Percentiles rank a stretch among this genome's conserved stretches.
Conservation (phyloP, 2,113 vertebrate genomes). For the Sander vitreus region DNA sequence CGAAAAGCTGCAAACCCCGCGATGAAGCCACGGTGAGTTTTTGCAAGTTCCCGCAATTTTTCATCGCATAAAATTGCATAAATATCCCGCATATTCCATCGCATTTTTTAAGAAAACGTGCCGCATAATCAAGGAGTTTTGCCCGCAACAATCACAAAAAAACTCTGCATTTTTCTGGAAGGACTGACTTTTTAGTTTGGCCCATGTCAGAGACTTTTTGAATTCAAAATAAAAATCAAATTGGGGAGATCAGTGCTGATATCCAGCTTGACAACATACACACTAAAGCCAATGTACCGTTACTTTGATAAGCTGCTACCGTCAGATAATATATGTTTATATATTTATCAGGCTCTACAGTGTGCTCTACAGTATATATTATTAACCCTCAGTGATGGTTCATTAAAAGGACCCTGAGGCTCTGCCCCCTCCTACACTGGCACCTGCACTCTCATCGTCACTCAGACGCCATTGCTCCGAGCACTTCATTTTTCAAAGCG, state of each 20-base stretch:
- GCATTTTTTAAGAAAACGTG: too few species aligned
- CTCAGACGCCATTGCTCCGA: background rate
- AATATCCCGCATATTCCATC: too few species aligned
- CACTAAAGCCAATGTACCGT: background rate
- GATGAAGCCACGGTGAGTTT: too few species aligned
- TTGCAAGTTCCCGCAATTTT: too few species aligned
- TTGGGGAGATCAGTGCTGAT: background rate
- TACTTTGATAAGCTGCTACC: background rate
- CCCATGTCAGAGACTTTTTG: background rate
- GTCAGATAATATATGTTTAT: background rate
- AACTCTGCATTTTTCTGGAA: too few species aligned
- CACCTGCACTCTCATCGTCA: slow-evolving; percentile 32
- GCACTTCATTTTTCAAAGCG: slow-evolving; percentile 18
- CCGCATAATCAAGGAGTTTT: too few species aligned
- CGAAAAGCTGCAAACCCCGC: too few species aligned
- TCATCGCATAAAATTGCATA: too few species aligned
- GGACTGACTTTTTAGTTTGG: too few species aligned
- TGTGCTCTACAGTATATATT: background rate
- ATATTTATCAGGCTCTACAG: background rate
- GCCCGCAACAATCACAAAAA: too few species aligned
- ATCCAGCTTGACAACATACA: background rate
- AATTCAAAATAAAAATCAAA: background rate
- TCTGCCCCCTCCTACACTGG: background rate
- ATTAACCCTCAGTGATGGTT: background rate
- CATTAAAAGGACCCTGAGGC: background rate